Percentiles rank a stretch among this genome's conserved stretches.
These are phyloP conservation scores for Ochlodes sylvanus DNA, from an alignment of 2,888 invertebrate genomes.

Conservation along the genomic window DNA sequence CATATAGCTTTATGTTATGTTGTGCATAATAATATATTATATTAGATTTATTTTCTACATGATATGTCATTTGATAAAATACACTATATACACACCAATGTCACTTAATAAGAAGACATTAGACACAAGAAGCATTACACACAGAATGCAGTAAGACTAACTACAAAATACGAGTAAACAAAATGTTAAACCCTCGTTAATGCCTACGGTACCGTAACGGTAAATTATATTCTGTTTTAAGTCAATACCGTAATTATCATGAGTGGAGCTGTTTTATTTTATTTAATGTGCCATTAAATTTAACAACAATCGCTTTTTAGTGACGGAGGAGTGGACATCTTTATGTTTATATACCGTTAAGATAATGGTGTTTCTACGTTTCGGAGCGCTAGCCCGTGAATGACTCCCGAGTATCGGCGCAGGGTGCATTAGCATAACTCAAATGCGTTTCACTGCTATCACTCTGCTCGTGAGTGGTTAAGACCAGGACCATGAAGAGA, in stretches of 20 bases:
- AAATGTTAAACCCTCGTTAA: constrained; percentile 8
- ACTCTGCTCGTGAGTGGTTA: constrained; percentile 38
- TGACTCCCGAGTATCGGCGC: constrained; percentile 46
- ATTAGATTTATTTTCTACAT: too few species aligned
- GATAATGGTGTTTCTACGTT: constrained; percentile 66
- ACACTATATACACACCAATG: too few species aligned
- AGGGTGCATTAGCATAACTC: constrained; percentile 54
- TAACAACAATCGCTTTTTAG: constrained; percentile 81
- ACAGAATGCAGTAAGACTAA: too few species aligned
- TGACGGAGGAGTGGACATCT: constrained; percentile 73
- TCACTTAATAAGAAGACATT: too few species aligned
- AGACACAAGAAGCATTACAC: too few species aligned
- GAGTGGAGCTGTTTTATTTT: constrained; percentile 67
- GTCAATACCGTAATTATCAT: constrained; percentile 60
- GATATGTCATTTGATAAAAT: too few species aligned
- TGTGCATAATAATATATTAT: too few species aligned
- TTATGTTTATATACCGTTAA: constrained; percentile 77
- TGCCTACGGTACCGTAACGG: constrained; percentile 40
- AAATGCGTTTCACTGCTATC: constrained; percentile 50
- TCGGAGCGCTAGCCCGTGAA: constrained; percentile 45
- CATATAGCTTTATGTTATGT: too few species aligned
- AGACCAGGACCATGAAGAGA: constrained; percentile 22
- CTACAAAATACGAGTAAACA: neutral
- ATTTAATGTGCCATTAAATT: constrained; percentile 79
- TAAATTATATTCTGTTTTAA: constrained; percentile 46